A percentile compares a stretch with the other conserved stretches of the same genome.
Evolutionary conservation across 2,888 invertebrate species (phyloP).

Genomic region (Heliothis peltigera): DNA sequence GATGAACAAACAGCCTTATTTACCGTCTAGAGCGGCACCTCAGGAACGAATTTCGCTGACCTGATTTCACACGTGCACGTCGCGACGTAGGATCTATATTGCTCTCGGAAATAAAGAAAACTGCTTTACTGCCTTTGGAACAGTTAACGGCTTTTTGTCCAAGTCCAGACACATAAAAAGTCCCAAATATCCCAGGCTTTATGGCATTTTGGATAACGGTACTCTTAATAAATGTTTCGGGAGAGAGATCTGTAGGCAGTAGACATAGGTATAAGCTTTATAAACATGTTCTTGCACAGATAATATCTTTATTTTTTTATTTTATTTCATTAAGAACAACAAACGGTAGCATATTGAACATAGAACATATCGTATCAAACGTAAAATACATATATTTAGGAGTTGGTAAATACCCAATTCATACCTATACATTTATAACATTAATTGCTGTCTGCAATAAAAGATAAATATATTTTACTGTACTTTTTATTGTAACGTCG

Average conservation of each 20-base stretch:
- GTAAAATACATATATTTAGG: slow-evolving; percentile 15
- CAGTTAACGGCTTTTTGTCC: slow-evolving; percentile 82
- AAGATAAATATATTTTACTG: slow-evolving; percentile 45
- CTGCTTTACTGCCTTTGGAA: slow-evolving; percentile 78
- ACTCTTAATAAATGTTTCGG: slow-evolving; percentile 65
- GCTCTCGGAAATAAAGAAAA: slow-evolving; percentile 75
- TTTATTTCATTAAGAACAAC: no score
- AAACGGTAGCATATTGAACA: no score
- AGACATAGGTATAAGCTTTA: neutral
- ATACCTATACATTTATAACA: slow-evolving; percentile 27
- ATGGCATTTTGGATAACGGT: slow-evolving; percentile 75
- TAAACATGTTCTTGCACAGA: no score
- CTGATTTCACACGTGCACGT: slow-evolving; percentile 81
- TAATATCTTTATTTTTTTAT: no score
- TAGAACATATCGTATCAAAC: slow-evolving; percentile 25
- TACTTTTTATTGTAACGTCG: slow-evolving; percentile 23
- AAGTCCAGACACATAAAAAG: slow-evolving; percentile 84
- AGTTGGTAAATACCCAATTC: slow-evolving; percentile 21
- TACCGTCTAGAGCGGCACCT: slow-evolving; percentile 12
- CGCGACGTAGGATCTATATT: slow-evolving; percentile 63
- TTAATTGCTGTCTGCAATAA: slow-evolving; percentile 41
- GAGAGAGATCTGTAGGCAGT: slow-evolving; percentile 24
- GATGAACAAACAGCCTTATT: slow-evolving; percentile 27
- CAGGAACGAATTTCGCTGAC: slow-evolving; percentile 66
- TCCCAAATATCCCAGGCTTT: slow-evolving; percentile 77